phyloP scores from a whole-genome alignment of 1,140 invertebrate genomes.

The Oreohelix idahoensis region DNA sequence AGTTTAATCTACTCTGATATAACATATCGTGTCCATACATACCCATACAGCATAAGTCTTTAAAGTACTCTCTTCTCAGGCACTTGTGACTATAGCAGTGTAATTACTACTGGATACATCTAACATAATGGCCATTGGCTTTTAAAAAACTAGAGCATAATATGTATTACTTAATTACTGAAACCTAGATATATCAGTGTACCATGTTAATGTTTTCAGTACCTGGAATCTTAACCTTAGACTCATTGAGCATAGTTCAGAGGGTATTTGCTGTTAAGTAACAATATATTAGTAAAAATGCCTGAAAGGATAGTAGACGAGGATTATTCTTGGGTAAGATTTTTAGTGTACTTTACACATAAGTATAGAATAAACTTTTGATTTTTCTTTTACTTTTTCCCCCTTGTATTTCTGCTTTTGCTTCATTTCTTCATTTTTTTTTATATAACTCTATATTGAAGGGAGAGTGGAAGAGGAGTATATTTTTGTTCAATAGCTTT shows the following conservation, averaged over 20 bases:
- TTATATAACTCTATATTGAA: too few relatives aligned
- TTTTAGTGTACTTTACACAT: too few relatives aligned
- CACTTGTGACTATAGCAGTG: neutral
- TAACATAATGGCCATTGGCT: neutral
- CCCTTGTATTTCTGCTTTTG: too few relatives aligned
- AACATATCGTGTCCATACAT: neutral
- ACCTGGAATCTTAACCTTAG: neutral
- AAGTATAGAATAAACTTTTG: too few relatives aligned
- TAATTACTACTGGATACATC: neutral
- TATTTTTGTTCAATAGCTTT: too few relatives aligned
- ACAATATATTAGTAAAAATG: neutral
- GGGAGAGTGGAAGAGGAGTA: too few relatives aligned
- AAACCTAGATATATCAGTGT: neutral
- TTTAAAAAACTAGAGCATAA: neutral
- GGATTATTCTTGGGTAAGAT: neutral
- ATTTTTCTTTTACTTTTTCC: too few relatives aligned
- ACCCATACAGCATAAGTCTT: neutral
- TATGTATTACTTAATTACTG: neutral
- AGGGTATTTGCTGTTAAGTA: neutral
- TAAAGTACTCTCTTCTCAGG: neutral
- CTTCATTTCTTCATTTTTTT: too few relatives aligned
- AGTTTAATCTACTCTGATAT: conserved; percentile 3
- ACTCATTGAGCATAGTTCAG: neutral
- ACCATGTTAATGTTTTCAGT: neutral
- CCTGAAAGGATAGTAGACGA: neutral